These are phyloP conservation scores for Pandemis corylana DNA, from an alignment of 2,888 invertebrate genomes.

Conservation along the genomic window DNA sequence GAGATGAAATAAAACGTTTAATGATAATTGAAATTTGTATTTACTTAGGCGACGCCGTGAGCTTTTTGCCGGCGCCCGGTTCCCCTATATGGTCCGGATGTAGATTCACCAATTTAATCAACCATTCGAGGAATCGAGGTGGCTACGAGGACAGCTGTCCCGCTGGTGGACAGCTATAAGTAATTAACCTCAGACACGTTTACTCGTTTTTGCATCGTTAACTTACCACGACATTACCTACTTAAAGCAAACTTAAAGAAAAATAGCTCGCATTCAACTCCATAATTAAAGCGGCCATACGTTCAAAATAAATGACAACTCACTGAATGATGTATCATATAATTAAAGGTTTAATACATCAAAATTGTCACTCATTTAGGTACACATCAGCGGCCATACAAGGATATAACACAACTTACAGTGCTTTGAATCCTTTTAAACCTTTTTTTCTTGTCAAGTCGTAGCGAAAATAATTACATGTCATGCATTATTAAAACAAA, in stretches of 20 bases:
- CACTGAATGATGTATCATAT: slow-evolving; percentile 36
- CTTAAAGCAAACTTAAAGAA: slow-evolving; percentile 44
- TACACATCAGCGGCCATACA: slow-evolving; percentile 37
- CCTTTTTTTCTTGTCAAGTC: slow-evolving; percentile 64
- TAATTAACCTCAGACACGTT: slow-evolving; percentile 59
- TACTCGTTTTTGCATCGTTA: slow-evolving; percentile 55
- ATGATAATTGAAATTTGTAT: slow-evolving; percentile 83
- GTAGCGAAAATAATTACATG: slow-evolving; percentile 77
- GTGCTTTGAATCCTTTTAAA: slow-evolving; percentile 61
- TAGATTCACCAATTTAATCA: slow-evolving; percentile 79
- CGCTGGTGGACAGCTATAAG: slow-evolving; percentile 61
- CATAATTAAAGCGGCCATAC: slow-evolving; percentile 26
- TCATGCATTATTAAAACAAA: slow-evolving; percentile 82
- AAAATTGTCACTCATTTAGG: slow-evolving; percentile 37
- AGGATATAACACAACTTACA: slow-evolving; percentile 54
- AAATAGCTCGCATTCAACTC: slow-evolving; percentile 36
- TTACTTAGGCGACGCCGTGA: slow-evolving; percentile 68
- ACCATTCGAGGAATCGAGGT: slow-evolving; percentile 69
- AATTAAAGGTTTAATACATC: slow-evolving; percentile 33
- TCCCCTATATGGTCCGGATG: slow-evolving; percentile 72
- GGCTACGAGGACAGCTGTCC: slow-evolving; percentile 57
- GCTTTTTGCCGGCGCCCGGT: slow-evolving; percentile 75
- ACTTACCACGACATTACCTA: slow-evolving; percentile 28
- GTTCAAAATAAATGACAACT: slow-evolving; percentile 38
- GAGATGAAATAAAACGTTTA: slow-evolving; percentile 77